Percentiles rank a stretch among this genome's conserved stretches.
Evolutionary conservation across 2,797 vertebrate species (phyloP).

Genomic region (Syncerus caffer): DNA sequence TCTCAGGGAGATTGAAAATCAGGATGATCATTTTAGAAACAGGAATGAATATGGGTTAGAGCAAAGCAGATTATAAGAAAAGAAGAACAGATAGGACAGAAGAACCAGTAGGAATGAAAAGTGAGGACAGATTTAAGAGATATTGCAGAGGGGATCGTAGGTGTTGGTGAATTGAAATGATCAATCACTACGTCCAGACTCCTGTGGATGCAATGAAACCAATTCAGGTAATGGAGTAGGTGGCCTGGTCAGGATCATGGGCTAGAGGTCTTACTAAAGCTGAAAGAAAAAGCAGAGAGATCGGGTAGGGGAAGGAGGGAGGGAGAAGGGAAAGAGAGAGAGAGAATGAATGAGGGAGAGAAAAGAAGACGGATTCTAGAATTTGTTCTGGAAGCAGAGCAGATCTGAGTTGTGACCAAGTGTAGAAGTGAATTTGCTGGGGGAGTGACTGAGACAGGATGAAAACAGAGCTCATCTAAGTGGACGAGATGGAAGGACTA

Average conservation of each 20-base stretch:
- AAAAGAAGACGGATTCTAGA: not conserved
- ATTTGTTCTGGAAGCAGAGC: not conserved
- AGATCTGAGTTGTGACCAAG: not conserved
- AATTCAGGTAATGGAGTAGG: not conserved
- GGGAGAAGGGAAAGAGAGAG: not conserved
- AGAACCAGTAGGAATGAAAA: not conserved
- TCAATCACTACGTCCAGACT: not conserved
- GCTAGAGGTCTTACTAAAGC: not conserved
- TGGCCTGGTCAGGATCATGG: not conserved
- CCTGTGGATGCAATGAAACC: not conserved
- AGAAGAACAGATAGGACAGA: not conserved
- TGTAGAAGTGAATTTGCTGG: not conserved
- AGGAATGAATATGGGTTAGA: not conserved
- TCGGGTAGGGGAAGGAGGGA: not conserved
- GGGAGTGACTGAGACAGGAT: not conserved
- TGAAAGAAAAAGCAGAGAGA: not conserved
- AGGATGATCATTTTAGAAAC: not conserved
- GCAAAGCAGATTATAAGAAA: not conserved
- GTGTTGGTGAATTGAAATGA: not conserved
- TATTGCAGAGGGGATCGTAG: accelerated
- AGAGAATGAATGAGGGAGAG: not conserved
- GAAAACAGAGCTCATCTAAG: not conserved
- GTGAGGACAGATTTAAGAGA: not conserved
- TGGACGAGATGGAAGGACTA: not conserved
- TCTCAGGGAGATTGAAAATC: not conserved